A percentile compares a stretch with the other conserved stretches of the same genome.
Evolutionary conservation across 2,888 invertebrate genomes (phyloP).

Genomic region (Eubasilissa splendida): DNA sequence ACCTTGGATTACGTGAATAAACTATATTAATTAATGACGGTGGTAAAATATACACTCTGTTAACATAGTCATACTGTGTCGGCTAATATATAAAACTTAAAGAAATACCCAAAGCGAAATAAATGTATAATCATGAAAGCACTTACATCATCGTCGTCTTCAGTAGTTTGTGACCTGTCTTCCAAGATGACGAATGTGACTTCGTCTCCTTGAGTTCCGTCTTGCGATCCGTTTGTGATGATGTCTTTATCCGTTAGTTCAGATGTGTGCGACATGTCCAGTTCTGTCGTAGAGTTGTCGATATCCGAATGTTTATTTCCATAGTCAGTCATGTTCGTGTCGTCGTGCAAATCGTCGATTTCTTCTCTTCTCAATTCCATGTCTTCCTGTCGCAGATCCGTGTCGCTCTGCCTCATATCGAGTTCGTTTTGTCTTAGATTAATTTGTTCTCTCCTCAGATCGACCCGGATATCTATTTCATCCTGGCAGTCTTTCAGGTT

Average conservation of each 20-base stretch:
- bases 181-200: slow-evolving; percentile 68
- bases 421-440: slow-evolving; percentile 24
- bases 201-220: slow-evolving; percentile 64
- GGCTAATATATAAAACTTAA: no score
- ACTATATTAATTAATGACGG: no score
- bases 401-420: slow-evolving; percentile 41
- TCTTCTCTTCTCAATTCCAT: slow-evolving; percentile 39
- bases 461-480: slow-evolving; percentile 33
- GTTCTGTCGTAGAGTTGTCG: slow-evolving; percentile 52
- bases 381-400: slow-evolving; percentile 24
- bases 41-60: no score
- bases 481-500: slow-evolving; percentile 32
- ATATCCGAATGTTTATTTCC: slow-evolving; percentile 50
- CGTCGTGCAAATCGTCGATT: slow-evolving; percentile 48
- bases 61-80: no score
- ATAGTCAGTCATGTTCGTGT: slow-evolving; percentile 44
- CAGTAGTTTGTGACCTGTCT: slow-evolving; percentile 63
- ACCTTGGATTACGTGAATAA: no score
- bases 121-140: no score
- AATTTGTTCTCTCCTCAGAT: neutral
- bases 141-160: slow-evolving; percentile 65
- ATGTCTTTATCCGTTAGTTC: slow-evolving; percentile 60
- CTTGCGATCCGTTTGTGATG: slow-evolving; percentile 61
- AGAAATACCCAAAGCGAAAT: no score
- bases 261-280: slow-evolving; percentile 53